Evolutionary conservation across 2,113 vertebrate species (phyloP).

Genomic region (Oreochromis spilurus): DNA sequence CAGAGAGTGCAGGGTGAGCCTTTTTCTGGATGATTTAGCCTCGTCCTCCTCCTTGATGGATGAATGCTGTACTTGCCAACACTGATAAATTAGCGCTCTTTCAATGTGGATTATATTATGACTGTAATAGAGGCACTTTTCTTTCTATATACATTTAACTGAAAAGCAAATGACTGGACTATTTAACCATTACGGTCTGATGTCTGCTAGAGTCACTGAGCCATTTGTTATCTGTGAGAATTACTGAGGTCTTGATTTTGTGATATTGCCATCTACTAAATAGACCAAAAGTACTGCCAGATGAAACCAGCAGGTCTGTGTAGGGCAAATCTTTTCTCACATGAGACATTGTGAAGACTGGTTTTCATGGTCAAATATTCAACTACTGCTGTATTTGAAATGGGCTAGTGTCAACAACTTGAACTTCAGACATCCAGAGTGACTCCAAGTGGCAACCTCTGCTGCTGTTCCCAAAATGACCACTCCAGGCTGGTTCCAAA

Average conservation of each 20-base stretch:
- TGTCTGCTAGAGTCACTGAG: background rate
- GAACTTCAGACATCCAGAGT: background rate
- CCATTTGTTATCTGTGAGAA: background rate
- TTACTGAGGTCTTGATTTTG: background rate
- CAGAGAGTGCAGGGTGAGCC: background rate
- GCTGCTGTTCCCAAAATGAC: background rate
- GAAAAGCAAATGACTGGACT: background rate
- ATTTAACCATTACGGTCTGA: background rate
- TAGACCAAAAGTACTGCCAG: background rate
- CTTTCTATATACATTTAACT: background rate
- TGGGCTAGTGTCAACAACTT: background rate
- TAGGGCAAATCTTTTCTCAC: background rate
- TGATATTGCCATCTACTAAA: background rate
- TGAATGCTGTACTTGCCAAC: background rate
- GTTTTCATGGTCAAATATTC: background rate
- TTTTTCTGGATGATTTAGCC: background rate
- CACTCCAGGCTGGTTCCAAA: background rate
- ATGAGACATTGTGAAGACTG: rapidly evolving
- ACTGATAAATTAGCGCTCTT: background rate
- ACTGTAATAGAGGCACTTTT: background rate
- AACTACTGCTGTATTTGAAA: background rate
- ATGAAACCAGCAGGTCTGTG: background rate
- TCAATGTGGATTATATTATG: background rate
- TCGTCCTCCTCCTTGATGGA: background rate
- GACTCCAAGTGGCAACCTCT: rapidly evolving